Percentiles rank a stretch among this genome's conserved stretches.
Evolutionary conservation across 1,140 invertebrate genomes (phyloP).

Genomic region (Euschistus heros): DNA sequence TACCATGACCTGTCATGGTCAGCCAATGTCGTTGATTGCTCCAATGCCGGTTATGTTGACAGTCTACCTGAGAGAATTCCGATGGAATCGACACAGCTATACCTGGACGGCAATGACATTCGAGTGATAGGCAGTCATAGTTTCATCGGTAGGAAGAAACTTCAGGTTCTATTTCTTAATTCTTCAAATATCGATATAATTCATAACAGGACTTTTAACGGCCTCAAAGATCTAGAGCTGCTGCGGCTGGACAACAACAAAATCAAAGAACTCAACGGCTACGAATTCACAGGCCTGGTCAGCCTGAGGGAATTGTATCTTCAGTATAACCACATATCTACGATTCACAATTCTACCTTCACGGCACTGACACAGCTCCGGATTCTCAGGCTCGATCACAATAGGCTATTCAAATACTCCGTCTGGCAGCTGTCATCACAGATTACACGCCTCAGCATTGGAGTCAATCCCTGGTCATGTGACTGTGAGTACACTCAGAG

Average conservation of each 20-base stretch:
- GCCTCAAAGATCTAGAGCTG: constrained; percentile 65
- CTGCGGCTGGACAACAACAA: constrained; percentile 73
- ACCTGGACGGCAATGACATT: constrained; percentile 80
- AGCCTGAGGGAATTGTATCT: constrained; percentile 51
- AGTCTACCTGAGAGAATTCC: constrained; percentile 71
- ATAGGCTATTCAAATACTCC: constrained; percentile 57
- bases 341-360: constrained; percentile 70
- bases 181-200: constrained; percentile 73
- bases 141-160: constrained; percentile 78
- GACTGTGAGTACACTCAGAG: constrained; percentile 71
- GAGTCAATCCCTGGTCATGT: constrained; percentile 78
- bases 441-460: constrained; percentile 55
- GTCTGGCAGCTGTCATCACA: constrained; percentile 61
- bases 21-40: constrained; percentile 85
- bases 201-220: constrained; percentile 83
- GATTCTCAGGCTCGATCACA: constrained; percentile 63
- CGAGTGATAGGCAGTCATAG: constrained; percentile 66
- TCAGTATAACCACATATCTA: constrained; percentile 54
- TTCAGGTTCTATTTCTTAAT: constrained; percentile 74
- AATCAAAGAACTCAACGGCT: constrained; percentile 61
- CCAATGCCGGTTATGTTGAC: constrained; percentile 56
- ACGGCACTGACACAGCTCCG: constrained; percentile 54
- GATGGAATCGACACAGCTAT: constrained; percentile 84
- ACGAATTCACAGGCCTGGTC: constrained; percentile 68
- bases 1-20: constrained; percentile 88